These are phyloP conservation scores for Ectropis crepuscularia DNA, from an alignment of 2,888 invertebrate genomes.

Conservation along the genomic window DNA sequence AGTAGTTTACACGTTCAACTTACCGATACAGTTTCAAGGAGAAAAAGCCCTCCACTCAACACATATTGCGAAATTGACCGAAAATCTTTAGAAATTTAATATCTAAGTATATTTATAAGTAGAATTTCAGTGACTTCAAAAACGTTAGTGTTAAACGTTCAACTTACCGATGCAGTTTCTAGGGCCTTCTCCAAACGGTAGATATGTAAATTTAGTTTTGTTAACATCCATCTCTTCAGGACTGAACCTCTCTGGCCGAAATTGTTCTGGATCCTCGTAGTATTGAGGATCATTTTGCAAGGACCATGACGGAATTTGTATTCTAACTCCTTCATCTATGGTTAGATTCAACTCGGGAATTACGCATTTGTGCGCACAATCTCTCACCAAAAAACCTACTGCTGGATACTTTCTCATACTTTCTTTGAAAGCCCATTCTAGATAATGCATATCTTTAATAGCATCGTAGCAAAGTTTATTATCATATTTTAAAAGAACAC, in stretches of 20 bases:
- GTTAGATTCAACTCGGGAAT: conserved; percentile 54
- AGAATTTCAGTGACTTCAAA: too few species aligned
- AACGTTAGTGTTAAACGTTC: too few species aligned
- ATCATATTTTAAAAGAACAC: conserved; percentile 47
- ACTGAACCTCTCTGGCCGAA: conserved; percentile 61
- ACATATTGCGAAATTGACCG: too few species aligned
- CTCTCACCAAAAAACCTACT: conserved; percentile 58
- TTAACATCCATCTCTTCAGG: conserved; percentile 44
- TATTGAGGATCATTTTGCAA: conserved; percentile 62
- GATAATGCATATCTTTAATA: conserved; percentile 59
- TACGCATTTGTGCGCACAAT: conserved; percentile 53
- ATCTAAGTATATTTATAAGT: too few species aligned
- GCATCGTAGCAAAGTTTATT: conserved; percentile 60
- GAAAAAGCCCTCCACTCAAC: too few species aligned
- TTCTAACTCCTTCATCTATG: conserved; percentile 56
- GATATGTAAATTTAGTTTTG: conserved; percentile 52
- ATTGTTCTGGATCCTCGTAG: conserved; percentile 59
- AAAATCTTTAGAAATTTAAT: too few species aligned
- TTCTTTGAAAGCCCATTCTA: conserved; percentile 61
- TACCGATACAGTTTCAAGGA: conserved; percentile 64
- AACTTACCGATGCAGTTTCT: conserved; percentile 62
- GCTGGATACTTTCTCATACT: conserved; percentile 67
- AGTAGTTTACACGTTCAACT: conserved; percentile 40
- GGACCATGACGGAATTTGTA: conserved; percentile 59
- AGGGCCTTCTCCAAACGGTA: conserved; percentile 65